Base-by-base conservation (phyloP, 2,113 vertebrate genomes). In the Python bivittatus region DNA sequence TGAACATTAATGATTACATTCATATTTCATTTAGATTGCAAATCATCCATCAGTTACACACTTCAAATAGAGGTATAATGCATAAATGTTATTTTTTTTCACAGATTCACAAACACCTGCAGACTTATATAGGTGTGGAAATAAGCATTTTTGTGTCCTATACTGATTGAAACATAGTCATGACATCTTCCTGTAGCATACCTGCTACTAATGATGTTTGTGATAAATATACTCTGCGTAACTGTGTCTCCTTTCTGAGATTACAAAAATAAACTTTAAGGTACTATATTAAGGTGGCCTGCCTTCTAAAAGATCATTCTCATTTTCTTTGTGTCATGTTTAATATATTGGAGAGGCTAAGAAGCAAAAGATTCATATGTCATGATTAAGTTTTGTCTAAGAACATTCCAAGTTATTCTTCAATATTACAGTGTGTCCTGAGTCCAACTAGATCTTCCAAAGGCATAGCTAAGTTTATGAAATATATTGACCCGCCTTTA, bases 201-300 rank as follows among this genome's bases (percentile, higher is more conserved):
- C 25, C 27, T 27, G 12, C 48, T 85, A 48, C 27, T 86, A 27
- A 86, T 72, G 10, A 72, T 53, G 11, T 86, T 86, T 86, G 48
- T 7, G 2, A 52, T 29, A 86, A 52, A 56, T n/a, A 83, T 94
- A 91, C 91, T 83, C 91, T 86, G 0, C 54, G 53, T 83, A 6
- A 79, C 61, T 91, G 0, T 91, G 87, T 86, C 95, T 91, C 91
- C 64, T 84, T 95, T 90, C 94, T 96, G 88, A 97, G 89, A 79
- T 94, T 98, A 98, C 91, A 97, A 97, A 98, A 98, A 97, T 97
- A 98, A 97, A 97, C 90, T 92, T 96, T 94, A 95, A 86, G 92
- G 90, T 94, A 93, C 92, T 92, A 95, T 95, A 93, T 94, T 95
- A 91, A 93, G 29, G 68, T 96, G 88, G 94, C 12, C 90, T 96